Base-by-base conservation (phyloP, 1,140 invertebrate species). In the Leguminivora glycinivorella region DNA sequence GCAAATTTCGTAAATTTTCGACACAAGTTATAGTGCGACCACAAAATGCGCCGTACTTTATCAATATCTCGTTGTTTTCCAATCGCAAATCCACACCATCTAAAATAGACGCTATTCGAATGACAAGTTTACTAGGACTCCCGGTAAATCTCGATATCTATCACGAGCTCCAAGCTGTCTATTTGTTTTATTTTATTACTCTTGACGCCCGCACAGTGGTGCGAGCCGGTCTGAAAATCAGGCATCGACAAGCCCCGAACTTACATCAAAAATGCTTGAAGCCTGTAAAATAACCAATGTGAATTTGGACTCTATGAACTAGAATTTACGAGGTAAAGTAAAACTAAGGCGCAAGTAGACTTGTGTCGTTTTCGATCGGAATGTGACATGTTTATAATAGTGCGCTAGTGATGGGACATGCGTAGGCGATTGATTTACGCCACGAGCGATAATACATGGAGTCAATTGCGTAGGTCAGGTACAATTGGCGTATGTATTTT, bases 381-480 rank as follows among this genome's bases (percentile, higher is more conserved):
- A 58, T 67, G 67, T 72, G 38, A 67, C 56, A 73, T 76, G 63
- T 78, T 80, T 80, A 79, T 69, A 74, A 73, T 68, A 56, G 58
- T 31, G 58, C 58, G 25, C 58, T 63, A 31, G 68, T 74, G 74
- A 79, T 76, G 68, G 72, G 66, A 73, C 69, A 70, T 75, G 81
- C 77, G 85, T 85, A 75, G 84, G 85, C 83, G 81, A 80, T 79
- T 87, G 84, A 87, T 87, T 84, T 86, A 85, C 74, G 60, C 70
- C 75, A 63, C 58, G 14, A 17, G 58, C 58, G 58, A 63, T 63
- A 63, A 63, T 29, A 29, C 26, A 63, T 63, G 29, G 26, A 69
- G 78, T 81, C 75, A 77, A 79, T 82, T 72, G 72, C 56, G 47
- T 31, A 63, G 58, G 58, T 63, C 58, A 63, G 58, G 58, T 31